Evolutionary conservation across 2,797 vertebrate genomes (phyloP).

Genomic region (Jordanella pulchra): DNA sequence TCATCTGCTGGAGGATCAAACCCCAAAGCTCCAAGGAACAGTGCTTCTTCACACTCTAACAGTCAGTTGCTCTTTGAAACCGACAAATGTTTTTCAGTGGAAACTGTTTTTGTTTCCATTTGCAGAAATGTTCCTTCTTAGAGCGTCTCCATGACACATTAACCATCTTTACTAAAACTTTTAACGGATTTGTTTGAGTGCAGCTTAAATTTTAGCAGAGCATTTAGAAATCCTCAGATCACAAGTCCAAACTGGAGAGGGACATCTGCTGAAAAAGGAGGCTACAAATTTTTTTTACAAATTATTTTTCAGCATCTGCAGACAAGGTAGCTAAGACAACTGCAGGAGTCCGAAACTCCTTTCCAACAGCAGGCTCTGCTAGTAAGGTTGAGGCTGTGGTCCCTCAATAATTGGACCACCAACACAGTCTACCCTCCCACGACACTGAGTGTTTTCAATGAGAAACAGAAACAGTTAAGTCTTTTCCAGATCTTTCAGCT

Average conservation of each 20-base stretch:
- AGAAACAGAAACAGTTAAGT: no score
- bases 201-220: conserved; percentile 16
- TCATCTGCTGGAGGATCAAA: not conserved
- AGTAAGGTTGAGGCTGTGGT: no score
- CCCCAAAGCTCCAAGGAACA: not conserved
- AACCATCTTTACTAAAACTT: not conserved
- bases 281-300: no score
- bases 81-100: not conserved
- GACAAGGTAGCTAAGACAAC: no score
- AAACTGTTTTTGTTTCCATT: not conserved
- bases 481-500: no score
- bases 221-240: conserved; percentile 1
- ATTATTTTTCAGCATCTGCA: no score
- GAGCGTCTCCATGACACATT: conserved; percentile 9
- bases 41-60: not conserved
- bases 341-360: no score
- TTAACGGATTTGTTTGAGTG: not conserved
- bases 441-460: no score
- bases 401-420: no score
- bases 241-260: not conserved
- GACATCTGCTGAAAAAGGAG: not conserved
- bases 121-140: conserved; percentile 8
- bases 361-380: no score
- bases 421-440: no score
- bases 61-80: not conserved